These are phyloP conservation scores for Sminthopsis crassicaudata DNA, from an alignment of 2,113 vertebrate species.

Conservation along the genomic window DNA sequence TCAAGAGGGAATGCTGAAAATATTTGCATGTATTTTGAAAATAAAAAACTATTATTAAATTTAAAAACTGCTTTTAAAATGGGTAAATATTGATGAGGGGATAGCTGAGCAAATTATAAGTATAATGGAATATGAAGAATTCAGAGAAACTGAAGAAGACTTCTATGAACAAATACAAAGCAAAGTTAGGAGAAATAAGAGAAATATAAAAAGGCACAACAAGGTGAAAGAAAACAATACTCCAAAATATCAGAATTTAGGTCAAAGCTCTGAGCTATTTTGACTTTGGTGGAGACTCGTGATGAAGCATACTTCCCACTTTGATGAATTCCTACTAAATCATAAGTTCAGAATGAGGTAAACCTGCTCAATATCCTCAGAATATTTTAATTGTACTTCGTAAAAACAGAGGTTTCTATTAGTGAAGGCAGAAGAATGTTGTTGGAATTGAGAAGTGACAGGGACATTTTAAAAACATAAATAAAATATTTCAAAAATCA, in stretches of 20 bases:
- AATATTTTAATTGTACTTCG: neutral
- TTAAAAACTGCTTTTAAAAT: neutral
- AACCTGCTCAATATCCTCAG: neutral
- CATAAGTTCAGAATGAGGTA: neutral
- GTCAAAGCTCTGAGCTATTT: neutral
- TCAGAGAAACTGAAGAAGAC: neutral
- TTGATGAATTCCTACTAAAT: neutral
- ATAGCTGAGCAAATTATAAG: neutral
- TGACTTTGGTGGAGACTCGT: neutral
- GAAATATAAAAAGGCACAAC: neutral
- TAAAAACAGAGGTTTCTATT: neutral
- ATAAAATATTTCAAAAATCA: neutral
- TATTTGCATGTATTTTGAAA: too few species aligned
- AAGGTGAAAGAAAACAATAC: neutral
- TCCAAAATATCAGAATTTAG: neutral
- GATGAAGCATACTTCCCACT: neutral
- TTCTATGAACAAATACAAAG: neutral
- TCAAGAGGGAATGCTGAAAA: too few species aligned
- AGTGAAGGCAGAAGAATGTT: neutral
- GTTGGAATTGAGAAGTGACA: neutral
- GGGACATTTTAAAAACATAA: neutral
- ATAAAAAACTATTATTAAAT: too few species aligned
- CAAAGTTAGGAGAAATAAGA: neutral
- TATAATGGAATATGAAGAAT: neutral
- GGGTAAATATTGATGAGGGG: neutral